These are phyloP conservation scores for Imbricaverruca yamaguchii DNA, from an alignment of 2,888 invertebrate species.

Conservation along the genomic window DNA sequence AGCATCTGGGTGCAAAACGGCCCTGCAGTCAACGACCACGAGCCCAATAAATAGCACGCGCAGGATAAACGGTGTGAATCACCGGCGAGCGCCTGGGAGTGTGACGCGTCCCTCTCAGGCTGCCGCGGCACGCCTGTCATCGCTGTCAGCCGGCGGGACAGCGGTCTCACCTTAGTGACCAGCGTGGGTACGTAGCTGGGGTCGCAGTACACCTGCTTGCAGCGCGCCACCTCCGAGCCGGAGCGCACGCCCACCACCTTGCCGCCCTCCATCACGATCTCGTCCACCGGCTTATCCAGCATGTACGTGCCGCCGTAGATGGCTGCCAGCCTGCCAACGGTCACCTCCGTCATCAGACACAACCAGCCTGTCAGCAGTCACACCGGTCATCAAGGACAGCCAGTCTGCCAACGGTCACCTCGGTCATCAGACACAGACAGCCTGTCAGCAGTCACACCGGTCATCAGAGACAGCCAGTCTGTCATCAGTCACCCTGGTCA, in stretches of 20 bases:
- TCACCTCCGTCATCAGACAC: background rate
- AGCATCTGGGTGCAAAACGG: too few relatives aligned
- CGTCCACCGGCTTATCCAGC: slow-evolving; percentile 96
- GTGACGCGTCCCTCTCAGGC: background rate
- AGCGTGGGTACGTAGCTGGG: slow-evolving; percentile 91
- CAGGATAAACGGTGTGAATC: too few relatives aligned
- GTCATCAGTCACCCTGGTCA: background rate
- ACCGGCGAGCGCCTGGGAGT: too few relatives aligned
- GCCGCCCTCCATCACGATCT: slow-evolving; percentile 77
- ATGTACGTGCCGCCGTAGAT: slow-evolving; percentile 99
- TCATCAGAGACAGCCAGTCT: background rate
- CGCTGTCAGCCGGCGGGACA: too few relatives aligned
- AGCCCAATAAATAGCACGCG: too few relatives aligned
- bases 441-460: background rate
- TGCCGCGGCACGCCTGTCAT: too few relatives aligned
- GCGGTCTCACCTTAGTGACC: slow-evolving; percentile 48
- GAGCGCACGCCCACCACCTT: slow-evolving; percentile 93
- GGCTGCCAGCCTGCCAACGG: slow-evolving; percentile 63
- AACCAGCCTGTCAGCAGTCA: background rate
- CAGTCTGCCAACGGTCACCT: background rate
- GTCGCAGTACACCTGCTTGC: slow-evolving; percentile 97
- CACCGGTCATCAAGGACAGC: background rate
- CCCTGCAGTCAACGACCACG: too few relatives aligned
- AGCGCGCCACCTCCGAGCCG: slow-evolving; percentile 85
- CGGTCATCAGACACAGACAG: background rate